Evolutionary conservation across 2,113 vertebrate genomes (phyloP).

Genomic region (Odocoileus virginianus): DNA sequence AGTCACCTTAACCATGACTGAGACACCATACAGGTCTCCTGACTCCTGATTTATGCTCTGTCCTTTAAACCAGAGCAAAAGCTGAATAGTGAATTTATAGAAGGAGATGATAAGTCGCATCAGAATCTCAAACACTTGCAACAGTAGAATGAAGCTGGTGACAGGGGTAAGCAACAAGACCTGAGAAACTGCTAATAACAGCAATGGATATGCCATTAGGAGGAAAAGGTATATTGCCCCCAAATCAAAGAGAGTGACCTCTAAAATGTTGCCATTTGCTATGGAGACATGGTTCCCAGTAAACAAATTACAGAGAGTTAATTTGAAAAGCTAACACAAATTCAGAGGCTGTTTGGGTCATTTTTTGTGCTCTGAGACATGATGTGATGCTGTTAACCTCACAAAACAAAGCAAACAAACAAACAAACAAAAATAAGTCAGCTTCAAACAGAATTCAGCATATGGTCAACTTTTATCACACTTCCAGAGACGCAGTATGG

Average conservation of each 20-base stretch:
- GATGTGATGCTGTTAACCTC: background rate
- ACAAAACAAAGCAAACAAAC: background rate
- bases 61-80: background rate
- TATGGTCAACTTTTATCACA: background rate
- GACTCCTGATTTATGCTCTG: background rate
- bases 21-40: background rate
- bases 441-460: background rate
- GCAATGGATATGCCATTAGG: too few relatives aligned
- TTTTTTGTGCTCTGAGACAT: background rate
- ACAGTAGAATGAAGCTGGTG: background rate
- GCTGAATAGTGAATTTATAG: background rate
- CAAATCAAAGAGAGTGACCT: background rate
- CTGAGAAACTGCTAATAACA: background rate
- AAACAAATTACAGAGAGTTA: background rate
- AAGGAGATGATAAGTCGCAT: background rate
- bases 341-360: too few relatives aligned
- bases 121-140: background rate
- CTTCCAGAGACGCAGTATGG: background rate
- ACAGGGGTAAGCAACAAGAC: accelerated
- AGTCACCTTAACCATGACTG: background rate
- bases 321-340: background rate
- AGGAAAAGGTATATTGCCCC: background rate
- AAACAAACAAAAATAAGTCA: background rate
- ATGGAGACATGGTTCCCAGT: background rate
- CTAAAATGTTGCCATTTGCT: background rate